Conservation (phyloP, 2,113 vertebrate genomes). For the Pantherophis guttatus region DNA sequence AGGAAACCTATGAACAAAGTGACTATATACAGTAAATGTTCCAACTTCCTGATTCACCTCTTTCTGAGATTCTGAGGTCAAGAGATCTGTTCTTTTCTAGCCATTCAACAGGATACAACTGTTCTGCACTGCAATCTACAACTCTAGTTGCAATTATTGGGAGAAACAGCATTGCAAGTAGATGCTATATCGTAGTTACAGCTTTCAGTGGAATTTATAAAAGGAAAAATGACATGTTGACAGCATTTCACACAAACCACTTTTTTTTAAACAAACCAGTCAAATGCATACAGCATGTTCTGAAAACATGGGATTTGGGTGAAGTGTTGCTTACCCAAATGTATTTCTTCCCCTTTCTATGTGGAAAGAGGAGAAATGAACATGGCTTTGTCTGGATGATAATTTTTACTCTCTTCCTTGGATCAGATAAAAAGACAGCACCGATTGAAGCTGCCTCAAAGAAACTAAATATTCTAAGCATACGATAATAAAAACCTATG, state of each 20-base stretch:
- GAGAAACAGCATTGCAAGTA: background rate
- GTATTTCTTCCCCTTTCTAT: background rate
- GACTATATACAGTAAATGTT: background rate
- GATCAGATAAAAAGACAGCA: background rate
- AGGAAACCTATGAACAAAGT: background rate
- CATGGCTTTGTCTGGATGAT: background rate
- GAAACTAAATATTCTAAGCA: background rate
- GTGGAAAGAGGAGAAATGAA: background rate
- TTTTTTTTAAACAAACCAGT: background rate
- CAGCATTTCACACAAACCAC: background rate
- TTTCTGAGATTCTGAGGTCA: background rate
- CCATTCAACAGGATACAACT: background rate
- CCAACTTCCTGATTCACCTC: background rate
- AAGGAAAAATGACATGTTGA: background rate
- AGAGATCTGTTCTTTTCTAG: background rate
- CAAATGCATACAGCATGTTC: background rate
- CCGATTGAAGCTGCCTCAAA: background rate
- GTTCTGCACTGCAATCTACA: background rate
- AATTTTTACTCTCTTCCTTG: background rate
- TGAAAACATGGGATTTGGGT: background rate
- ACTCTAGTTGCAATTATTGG: background rate
- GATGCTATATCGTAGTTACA: background rate
- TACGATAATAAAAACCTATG: background rate
- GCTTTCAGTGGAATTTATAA: background rate
- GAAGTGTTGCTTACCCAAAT: background rate